These are phyloP conservation scores for Halcyon leucocephala DNA, from an alignment of 2,797 vertebrate species.

Conservation along the genomic window DNA sequence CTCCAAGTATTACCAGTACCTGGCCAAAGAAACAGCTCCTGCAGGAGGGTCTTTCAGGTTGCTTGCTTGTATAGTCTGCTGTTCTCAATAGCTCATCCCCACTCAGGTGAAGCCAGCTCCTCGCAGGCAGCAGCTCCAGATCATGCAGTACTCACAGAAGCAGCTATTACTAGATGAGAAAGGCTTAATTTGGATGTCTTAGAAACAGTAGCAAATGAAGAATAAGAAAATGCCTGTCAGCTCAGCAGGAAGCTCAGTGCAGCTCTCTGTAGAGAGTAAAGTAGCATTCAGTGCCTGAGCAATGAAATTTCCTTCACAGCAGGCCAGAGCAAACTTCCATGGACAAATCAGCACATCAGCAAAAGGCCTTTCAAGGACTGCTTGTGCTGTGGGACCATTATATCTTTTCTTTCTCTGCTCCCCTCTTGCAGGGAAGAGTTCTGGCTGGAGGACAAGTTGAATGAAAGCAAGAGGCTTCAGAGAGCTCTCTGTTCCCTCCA, in stretches of 20 bases:
- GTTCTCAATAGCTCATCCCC: background rate
- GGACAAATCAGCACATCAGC: background rate
- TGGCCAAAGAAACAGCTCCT: background rate
- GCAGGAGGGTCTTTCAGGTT: fast-evolving
- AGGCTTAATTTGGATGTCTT: background rate
- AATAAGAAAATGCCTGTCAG: background rate
- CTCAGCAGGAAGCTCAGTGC: background rate
- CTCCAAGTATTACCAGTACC: fast-evolving
- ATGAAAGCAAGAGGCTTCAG: slow-evolving; percentile 9
- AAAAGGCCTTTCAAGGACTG: background rate
- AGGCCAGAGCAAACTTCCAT: background rate
- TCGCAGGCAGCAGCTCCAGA: background rate
- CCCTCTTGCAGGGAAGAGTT: background rate
- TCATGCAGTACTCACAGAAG: background rate
- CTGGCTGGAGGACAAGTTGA: background rate
- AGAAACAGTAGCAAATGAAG: background rate
- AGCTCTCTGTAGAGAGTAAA: background rate
- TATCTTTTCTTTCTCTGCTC: background rate
- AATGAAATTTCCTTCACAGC: background rate
- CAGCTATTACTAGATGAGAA: background rate
- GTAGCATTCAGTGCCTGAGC: background rate
- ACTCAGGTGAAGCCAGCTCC: no score
- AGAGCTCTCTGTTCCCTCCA: background rate
- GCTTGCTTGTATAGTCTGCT: background rate
- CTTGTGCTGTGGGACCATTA: background rate